Base-by-base conservation (phyloP, 2,113 vertebrate genomes). In the Neopipo cinnamomea region DNA sequence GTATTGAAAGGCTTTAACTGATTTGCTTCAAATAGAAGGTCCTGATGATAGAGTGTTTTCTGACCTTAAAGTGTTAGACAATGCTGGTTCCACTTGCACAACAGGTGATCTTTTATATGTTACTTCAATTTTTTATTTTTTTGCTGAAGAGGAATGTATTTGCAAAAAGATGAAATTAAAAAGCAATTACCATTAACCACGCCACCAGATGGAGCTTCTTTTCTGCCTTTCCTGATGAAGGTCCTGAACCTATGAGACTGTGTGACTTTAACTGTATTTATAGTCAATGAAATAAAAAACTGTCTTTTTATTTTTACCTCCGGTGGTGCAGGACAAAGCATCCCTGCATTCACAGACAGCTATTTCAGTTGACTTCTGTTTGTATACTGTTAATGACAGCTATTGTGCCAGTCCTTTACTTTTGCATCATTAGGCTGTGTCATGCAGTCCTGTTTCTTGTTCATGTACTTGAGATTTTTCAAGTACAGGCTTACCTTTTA, bases 181-280 rank as follows among this genome's bases (percentile, higher is more conserved):
- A 73, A 81, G 76, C 27, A 33, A 71, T 71, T 63, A 22, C 47
- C 80, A 84, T 88, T 79, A 63, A 65, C 96, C 91, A 95, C 76
- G 58, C 95, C 94, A 96, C 86, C 91, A 95, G 94, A 68, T 91
- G 94, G 94, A 95, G 95, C 84, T 89, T 75, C 56, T 89, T 87
- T 91, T 92, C 91, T 95, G 91, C 89, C 80, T 94, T 95, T 92
- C 28, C 84, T 19, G 4, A 58, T 37, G 44, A 35, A 91, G 66
- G 47, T 75, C 76, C 74, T 85, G 68, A 67, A 91, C 30, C 39
- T 35, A 35, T 33, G 76, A 28, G 18, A 35, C 41, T 31, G 39
- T 53, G 61, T 21, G 14, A 78, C 37, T 83, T 35, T 9, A 58
- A 35, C 24, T 71, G 37, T 27, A 53, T 73, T 72, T 58, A 66